Percentiles rank a stretch among this genome's conserved stretches.
phyloP scores from a whole-genome alignment of 2,888 invertebrate species.

The Synergus itoensis region DNA sequence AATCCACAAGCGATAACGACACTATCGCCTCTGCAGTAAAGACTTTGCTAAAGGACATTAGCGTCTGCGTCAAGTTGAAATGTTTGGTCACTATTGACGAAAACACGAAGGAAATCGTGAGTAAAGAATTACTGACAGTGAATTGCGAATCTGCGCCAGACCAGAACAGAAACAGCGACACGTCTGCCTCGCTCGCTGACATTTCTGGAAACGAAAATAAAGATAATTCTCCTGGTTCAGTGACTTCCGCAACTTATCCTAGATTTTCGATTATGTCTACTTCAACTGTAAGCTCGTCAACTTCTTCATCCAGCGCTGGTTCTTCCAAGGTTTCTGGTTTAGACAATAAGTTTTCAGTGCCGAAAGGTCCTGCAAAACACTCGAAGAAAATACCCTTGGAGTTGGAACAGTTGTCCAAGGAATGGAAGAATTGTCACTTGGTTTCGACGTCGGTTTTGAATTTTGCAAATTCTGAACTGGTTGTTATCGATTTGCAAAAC shows the following conservation, averaged over 20 bases:
- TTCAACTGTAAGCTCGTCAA: slow-evolving; percentile 66
- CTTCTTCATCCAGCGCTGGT: slow-evolving; percentile 69
- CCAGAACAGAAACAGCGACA: slow-evolving; percentile 58
- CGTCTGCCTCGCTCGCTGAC: slow-evolving; percentile 68
- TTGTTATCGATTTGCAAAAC: slow-evolving; percentile 61
- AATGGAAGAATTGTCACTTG: slow-evolving; percentile 70
- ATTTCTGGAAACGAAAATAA: slow-evolving; percentile 72
- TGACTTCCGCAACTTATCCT: slow-evolving; percentile 68
- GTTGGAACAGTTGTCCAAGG: slow-evolving; percentile 62
- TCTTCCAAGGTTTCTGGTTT: slow-evolving; percentile 60
- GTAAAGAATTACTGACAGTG: slow-evolving; percentile 66
- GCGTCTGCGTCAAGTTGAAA: slow-evolving; percentile 67
- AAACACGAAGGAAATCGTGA: slow-evolving; percentile 65
- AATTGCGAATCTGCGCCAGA: slow-evolving; percentile 64
- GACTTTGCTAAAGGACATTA: slow-evolving; percentile 64
- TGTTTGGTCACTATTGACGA: slow-evolving; percentile 70
- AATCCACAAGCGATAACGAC: slow-evolving; percentile 52
- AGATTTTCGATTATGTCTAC: slow-evolving; percentile 67
- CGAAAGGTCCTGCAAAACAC: slow-evolving; percentile 66
- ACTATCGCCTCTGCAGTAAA: slow-evolving; percentile 56
- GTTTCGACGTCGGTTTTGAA: slow-evolving; percentile 63
- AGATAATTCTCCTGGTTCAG: slow-evolving; percentile 71
- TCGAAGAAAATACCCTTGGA: slow-evolving; percentile 60
- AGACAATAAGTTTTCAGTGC: slow-evolving; percentile 63
- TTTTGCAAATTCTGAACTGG: slow-evolving; percentile 61